These are phyloP conservation scores for Anseranas semipalmata DNA, from an alignment of 2,113 vertebrate genomes.

Conservation along the genomic window DNA sequence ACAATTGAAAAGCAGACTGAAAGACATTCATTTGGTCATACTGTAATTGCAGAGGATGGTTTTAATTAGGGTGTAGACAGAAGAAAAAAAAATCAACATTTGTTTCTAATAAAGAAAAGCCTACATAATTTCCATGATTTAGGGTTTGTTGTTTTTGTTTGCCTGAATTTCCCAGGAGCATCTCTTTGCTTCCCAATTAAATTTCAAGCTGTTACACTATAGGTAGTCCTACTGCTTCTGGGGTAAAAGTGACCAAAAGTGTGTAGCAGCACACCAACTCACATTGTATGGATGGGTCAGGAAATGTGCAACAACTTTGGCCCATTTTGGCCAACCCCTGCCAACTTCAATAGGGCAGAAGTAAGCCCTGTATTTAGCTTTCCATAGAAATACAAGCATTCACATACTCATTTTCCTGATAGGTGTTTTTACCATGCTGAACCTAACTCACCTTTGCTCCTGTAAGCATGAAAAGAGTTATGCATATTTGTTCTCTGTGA, in stretches of 20 bases:
- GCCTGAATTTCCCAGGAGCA: conserved; percentile 54
- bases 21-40: conserved; percentile 50
- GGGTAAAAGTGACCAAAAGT: not conserved
- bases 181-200: conserved; percentile 41
- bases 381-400: not conserved
- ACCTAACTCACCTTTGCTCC: not conserved
- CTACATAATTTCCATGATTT: conserved; percentile 56
- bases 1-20: conserved; percentile 50
- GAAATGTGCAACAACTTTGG: not conserved
- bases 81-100: conserved; percentile 57
- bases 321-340: not conserved
- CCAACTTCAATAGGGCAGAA: not conserved
- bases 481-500: not conserved
- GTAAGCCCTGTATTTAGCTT: not conserved
- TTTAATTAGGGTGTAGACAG: conserved; percentile 47
- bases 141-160: conserved; percentile 42
- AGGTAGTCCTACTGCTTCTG: not conserved
- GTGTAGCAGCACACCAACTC: not conserved
- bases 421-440: not conserved
- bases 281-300: not conserved
- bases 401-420: not conserved
- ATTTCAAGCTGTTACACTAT: conserved; percentile 1
- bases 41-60: conserved; percentile 35
- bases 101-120: conserved; percentile 68
- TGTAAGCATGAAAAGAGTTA: not conserved